Conservation (phyloP, 1,140 invertebrate genomes). For the Mycetomoellerius zeteki region DNA sequence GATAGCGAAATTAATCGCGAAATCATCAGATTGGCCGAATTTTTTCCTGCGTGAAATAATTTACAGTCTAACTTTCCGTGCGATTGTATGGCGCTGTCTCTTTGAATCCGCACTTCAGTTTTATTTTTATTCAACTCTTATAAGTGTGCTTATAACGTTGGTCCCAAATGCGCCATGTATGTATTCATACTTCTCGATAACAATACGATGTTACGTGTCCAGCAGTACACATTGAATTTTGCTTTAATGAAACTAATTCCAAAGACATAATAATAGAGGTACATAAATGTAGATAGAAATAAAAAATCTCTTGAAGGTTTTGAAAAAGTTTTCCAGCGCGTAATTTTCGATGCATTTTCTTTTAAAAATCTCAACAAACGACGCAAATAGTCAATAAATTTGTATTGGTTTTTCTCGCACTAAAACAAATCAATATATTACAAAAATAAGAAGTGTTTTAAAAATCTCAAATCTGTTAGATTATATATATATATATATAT, state of each 20-base stretch:
- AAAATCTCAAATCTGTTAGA: background rate
- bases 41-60: slow-evolving; percentile 45
- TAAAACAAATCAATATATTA: background rate
- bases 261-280: background rate
- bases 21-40: slow-evolving; percentile 43
- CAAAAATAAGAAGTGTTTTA: background rate
- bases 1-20: slow-evolving; percentile 9
- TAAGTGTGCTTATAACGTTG: background rate
- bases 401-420: background rate
- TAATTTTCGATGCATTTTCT: background rate
- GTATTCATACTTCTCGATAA: background rate
- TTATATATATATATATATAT: background rate
- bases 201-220: background rate
- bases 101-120: background rate
- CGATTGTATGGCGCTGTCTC: slow-evolving; percentile 40
- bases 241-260: background rate
- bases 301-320: background rate
- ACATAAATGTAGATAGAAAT: background rate
- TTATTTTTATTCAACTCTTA: background rate
- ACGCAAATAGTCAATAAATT: background rate
- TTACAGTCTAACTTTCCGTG: slow-evolving; percentile 39
- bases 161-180: background rate
- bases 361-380: background rate
- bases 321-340: background rate
- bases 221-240: background rate